Evolutionary conservation across 2,113 vertebrate species (phyloP), one percentile per base, ranked within the genome.

Genomic region (Echinops telfairi): DNA sequence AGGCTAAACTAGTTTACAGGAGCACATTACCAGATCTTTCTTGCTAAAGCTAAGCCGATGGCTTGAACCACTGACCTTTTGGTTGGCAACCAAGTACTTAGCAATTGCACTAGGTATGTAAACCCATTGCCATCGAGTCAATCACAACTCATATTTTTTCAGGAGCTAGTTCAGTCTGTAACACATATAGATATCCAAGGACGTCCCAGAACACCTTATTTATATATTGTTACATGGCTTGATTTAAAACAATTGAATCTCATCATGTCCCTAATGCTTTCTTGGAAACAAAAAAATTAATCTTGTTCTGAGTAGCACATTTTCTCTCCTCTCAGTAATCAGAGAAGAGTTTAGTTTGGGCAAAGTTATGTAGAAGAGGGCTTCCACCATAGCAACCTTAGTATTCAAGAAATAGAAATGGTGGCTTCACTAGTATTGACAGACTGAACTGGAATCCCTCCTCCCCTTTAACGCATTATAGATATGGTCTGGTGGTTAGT

Each of bases 191-290:
- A 62, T 0, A 86, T 33, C 29, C 29, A 68, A 58, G 15, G 86
- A 66, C 68, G 36, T 58, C 9, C 40, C 73, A 86, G 80, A 79
- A 88, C 86, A 31, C 6, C 1, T 15, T 89, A 40, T 36, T 88
- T 92, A 29, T 79, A 23, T 40, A n/a, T 62, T 92, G 25, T 11
- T 92, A 31, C 8, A 27, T 83, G 36, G 11, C 2, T 88, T 88
- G 64, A 53, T n/a, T 6, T 17, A 40, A 36, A 58, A 83, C 57
- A 9, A 23, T 79, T 58, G 17, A 8, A 70, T 43, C 58, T 89
- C 86, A 10, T 95, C 89, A 84, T 38, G 92, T 73, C 53, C 5
- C 2, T 82, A 88, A 85, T 83, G 40, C 3, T 82, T 93, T 91
- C 40, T 79, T 90, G n/a, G 29, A 90, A 78, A 75, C 9, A 43